phyloP scores from a whole-genome alignment of 2,113 vertebrate species.

The Sinocyclocheilus grahami region DNA sequence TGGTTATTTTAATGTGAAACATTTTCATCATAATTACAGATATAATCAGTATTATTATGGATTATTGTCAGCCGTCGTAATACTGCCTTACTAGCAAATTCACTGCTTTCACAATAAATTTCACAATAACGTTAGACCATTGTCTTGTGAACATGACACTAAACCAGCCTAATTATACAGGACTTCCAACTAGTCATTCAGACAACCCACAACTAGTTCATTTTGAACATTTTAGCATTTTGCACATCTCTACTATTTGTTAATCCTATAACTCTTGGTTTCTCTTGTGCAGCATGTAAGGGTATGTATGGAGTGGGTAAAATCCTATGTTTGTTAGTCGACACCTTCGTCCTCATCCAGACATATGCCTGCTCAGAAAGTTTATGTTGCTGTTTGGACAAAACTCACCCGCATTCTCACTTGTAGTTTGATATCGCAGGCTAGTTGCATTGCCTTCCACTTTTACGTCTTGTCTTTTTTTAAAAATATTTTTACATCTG shows the following conservation, averaged over 20 bases:
- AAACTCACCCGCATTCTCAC: not conserved
- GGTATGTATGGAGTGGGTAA: slow-evolving; percentile 72
- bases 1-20: too few relatives aligned
- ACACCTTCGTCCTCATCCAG: slow-evolving; percentile 54
- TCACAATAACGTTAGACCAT: not conserved
- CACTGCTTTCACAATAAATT: too few relatives aligned
- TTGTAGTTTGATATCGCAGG: not conserved
- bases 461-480: not conserved
- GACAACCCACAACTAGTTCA: too few relatives aligned
- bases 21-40: too few relatives aligned
- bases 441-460: slow-evolving; percentile 12
- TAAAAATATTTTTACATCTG: not conserved
- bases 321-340: slow-evolving; percentile 41
- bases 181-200: too few relatives aligned
- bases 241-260: slow-evolving; percentile 5
- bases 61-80: too few relatives aligned
- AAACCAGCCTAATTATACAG: too few relatives aligned
- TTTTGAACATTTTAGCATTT: not conserved
- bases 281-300: slow-evolving; percentile 76
- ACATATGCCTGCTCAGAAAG: not conserved
- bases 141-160: too few relatives aligned
- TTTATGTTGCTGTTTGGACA: not conserved
- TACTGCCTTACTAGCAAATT: too few relatives aligned
- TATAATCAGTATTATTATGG: too few relatives aligned
- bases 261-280: slow-evolving; percentile 62